Evolutionary conservation across 2,113 vertebrate genomes (phyloP), one percentile per base, ranked within the genome.

Genomic region (Oceanites oceanicus): DNA sequence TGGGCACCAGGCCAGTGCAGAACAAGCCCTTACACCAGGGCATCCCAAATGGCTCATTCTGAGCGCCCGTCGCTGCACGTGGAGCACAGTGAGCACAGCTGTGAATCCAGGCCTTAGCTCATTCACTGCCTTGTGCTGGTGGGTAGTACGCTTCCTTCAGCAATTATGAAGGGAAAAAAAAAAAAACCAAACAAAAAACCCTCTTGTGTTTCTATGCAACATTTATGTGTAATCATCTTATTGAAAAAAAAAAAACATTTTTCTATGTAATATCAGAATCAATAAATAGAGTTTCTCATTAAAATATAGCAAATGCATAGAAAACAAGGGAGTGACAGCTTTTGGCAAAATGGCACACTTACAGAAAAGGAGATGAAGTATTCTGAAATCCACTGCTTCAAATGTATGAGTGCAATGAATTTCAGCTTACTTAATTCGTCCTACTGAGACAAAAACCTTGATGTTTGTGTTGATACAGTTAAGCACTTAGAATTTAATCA

Each of bases 401-500:
- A 44, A 79, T 87, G 62, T n/a, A 70, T 0, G 3, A 78, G 29
- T 47, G 74, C 58, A 65, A 56, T 65, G 77, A 89, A 91, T 94
- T 95, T 94, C 75, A 85, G 32, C 42, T 93, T 80, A 29, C 66
- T 92, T 91, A 81, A 85, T 96, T 65, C 6, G 6, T 89, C 80
- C 49, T 85, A 83, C 77, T 74, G 77, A 96, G 74, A 87, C 47
- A 85, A 95, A 94, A 94, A 75, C 58, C 74, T 82, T 62, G 34
- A 79, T 88, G 71, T 87, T 95, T 90, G 53, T 73, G 89, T 88
- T 95, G 94, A 94, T 59, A 62, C 16, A 76, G 56, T 89, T 88
- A 88, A 95, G 62, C 40, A 66, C 61, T 86, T 90, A 74, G 50
- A 79, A 79, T 94, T 92, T 95, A 92, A 92, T 96, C 87, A 70